Base-by-base conservation (phyloP, 2,888 invertebrate genomes). In the Melanostoma mellinum region DNA sequence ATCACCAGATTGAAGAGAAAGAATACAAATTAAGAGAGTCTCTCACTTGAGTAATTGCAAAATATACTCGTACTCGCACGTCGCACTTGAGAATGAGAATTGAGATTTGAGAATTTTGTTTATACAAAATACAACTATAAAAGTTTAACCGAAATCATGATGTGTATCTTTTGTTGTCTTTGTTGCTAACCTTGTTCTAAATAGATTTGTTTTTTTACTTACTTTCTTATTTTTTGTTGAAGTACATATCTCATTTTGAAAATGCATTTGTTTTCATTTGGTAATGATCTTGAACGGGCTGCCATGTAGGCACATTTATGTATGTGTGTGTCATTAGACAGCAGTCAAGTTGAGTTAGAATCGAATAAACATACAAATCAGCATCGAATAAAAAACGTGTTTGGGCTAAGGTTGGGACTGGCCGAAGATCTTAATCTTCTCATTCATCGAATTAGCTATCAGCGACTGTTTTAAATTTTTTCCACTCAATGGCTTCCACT, bases 151-250 rank as follows among this genome's bases (percentile, higher is more conserved):
- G 20, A 20, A 20, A 20, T 20, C 20, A 20, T 20, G 1, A 53
- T 35, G 35, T n/a, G 33, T 52, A 32, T n/a, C 33, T 44, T 33
- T 20, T 35, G n/a, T 53, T n/a, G 8, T 35, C 50, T 65, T 63
- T 52, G 63, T 69, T 56, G 77, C 61, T 73, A 73, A 77, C 77
- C 82, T 73, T 82, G 73, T 77, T 77, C 82, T 82, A 77, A 56
- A 61, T 82, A 55, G 33, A 42, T 42, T 50, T 52, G 0, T 20
- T 20, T 20, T 48, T 63, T 38, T 71, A 65, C 40, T 60, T 63
- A 65, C 65, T 75, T 71, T 71, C 68, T 73, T 77, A 72, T 55
- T 74, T 32, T 42, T 38, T 50, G 40, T 44, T 60, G 9, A 60
- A 42, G n/a, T 72, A 33, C 30, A 4, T 38, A 53, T 33, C 36